Evolutionary conservation across 2,888 invertebrate species (phyloP).

Genomic region (Zhuqinia jingwanae): DNA sequence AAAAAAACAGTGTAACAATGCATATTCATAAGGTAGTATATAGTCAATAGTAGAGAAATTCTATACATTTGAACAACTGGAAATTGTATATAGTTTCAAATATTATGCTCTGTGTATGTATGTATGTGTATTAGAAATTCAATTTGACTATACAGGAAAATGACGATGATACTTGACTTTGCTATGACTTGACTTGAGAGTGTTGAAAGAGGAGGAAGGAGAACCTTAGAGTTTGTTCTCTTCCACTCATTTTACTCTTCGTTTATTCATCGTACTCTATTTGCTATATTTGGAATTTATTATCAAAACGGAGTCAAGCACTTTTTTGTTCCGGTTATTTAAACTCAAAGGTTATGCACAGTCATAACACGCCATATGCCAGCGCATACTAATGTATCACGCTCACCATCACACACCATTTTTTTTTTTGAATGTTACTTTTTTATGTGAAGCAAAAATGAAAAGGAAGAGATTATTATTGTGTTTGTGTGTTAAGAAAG

Average conservation of each 20-base stretch:
- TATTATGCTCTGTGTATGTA: background rate
- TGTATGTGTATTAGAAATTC: background rate
- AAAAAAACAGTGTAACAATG: constrained; percentile 39
- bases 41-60: background rate
- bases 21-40: constrained; percentile 23
- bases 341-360: constrained; percentile 47
- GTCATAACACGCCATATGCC: constrained; percentile 16
- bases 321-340: constrained; percentile 59
- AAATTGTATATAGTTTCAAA: no score
- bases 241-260: background rate
- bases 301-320: constrained; percentile 40
- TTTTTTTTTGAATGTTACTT: no score
- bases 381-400: constrained; percentile 13
- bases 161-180: constrained; percentile 22
- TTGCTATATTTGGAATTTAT: background rate
- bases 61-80: no score
- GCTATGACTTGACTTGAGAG: no score
- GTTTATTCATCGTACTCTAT: no score
- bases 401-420: no score
- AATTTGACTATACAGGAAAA: background rate
- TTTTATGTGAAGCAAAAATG: background rate
- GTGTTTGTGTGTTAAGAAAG: background rate
- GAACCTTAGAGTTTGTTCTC: background rate
- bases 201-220: background rate
- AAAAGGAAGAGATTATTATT: no score